phyloP scores from a whole-genome alignment of 2,113 vertebrate species.

The Atractosteus spatula region DNA sequence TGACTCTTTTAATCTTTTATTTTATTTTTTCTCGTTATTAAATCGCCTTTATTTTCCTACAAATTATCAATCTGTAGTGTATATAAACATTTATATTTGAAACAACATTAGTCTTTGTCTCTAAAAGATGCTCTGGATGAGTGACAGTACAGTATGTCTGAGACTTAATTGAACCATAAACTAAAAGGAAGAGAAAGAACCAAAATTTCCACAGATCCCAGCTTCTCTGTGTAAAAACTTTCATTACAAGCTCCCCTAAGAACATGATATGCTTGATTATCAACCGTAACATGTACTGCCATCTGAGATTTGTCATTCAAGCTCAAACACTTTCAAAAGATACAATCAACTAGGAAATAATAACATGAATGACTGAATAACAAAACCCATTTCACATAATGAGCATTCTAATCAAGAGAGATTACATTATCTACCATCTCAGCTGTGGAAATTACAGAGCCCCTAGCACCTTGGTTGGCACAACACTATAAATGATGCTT shows the following conservation, averaged over 20 bases:
- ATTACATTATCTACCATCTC: constrained; percentile 59
- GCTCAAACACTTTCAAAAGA: constrained; percentile 37
- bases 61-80: no score
- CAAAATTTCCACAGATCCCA: neutral
- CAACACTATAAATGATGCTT: constrained; percentile 16
- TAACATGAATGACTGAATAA: constrained; percentile 61
- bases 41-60: no score
- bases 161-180: constrained; percentile 8
- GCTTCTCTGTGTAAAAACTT: neutral
- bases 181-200: neutral
- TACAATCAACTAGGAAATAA: constrained; percentile 58
- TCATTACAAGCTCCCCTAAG: neutral
- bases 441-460: constrained; percentile 34
- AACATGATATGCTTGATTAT: constrained; percentile 3
- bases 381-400: constrained; percentile 63
- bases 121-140: no score
- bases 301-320: constrained; percentile 10
- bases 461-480: constrained; percentile 43
- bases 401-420: constrained; percentile 66
- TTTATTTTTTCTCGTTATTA: no score
- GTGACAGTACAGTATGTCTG: no score
- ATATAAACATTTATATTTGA: no score
- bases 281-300: neutral
- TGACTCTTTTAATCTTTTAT: no score
- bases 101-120: no score